Conservation (phyloP, 2,888 invertebrate species). For the Ectemnius cavifrons region DNA sequence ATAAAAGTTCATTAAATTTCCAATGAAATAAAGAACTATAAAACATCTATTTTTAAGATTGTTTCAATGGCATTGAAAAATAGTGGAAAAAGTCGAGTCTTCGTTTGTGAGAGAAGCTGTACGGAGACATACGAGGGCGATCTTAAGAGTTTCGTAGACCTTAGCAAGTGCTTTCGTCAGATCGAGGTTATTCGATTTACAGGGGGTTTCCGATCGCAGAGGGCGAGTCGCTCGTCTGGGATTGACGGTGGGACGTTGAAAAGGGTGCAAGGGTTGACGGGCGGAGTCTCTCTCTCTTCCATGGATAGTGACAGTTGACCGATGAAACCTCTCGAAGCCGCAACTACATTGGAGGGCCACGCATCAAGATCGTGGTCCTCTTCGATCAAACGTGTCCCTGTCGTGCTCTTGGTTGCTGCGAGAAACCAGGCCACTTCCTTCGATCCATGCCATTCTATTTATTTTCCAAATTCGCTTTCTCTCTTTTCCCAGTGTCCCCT, state of each 20-base stretch:
- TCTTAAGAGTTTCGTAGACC: not conserved
- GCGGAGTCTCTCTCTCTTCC: slow-evolving; percentile 36
- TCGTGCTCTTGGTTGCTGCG: slow-evolving; percentile 11
- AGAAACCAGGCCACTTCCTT: not conserved
- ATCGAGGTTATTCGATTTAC: not conserved
- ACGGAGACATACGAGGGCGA: not conserved
- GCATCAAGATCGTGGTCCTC: slow-evolving; percentile 37
- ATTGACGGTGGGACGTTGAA: slow-evolving; percentile 38
- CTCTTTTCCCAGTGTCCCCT: not conserved
- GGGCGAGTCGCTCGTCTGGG: slow-evolving; percentile 14
- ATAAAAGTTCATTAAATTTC: no score
- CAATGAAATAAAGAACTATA: no score
- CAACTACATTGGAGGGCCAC: slow-evolving; percentile 31
- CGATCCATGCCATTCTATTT: not conserved
- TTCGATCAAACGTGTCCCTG: slow-evolving; percentile 47
- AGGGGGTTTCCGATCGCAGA: not conserved
- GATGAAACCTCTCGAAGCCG: slow-evolving; percentile 63
- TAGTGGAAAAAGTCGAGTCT: no score
- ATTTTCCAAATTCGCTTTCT: slow-evolving; percentile 1
- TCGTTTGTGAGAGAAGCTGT: no score
- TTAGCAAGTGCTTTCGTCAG: not conserved
- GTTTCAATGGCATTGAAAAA: no score
- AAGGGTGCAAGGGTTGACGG: slow-evolving; percentile 41
- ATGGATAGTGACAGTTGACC: slow-evolving; percentile 68
- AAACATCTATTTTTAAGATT: no score